Evolutionary conservation across 2,797 vertebrate species (phyloP).

Genomic region (Manis pentadactyla): DNA sequence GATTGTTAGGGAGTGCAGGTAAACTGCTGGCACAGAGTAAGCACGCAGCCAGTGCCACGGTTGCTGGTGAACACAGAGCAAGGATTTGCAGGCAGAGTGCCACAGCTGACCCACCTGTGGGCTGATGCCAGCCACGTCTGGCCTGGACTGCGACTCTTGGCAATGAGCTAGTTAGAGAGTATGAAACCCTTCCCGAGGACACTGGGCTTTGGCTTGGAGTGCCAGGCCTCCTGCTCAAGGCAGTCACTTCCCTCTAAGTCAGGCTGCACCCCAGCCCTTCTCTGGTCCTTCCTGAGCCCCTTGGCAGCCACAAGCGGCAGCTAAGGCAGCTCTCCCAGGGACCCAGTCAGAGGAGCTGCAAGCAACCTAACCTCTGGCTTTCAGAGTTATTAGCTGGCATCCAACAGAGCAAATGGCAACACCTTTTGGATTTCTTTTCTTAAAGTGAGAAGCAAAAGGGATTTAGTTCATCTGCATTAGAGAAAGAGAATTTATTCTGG

Average conservation of each 20-base stretch:
- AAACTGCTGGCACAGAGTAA: neutral
- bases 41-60: neutral
- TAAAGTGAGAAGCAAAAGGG: neutral
- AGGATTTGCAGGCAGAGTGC: neutral
- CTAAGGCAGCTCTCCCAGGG: neutral
- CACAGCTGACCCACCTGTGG: neutral
- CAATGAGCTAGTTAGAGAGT: neutral
- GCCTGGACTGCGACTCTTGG: neutral
- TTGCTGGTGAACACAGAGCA: neutral
- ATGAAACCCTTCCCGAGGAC: neutral
- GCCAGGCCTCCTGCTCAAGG: neutral
- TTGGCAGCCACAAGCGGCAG: neutral
- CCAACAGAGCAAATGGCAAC: constrained; percentile 36
- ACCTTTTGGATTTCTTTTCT: constrained; percentile 19
- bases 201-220: neutral
- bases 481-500: constrained; percentile 25
- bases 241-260: neutral
- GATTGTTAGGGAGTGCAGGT: neutral
- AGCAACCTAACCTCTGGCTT: neutral
- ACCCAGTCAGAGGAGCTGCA: neutral
- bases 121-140: neutral
- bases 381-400: constrained; percentile 15
- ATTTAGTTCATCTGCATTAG: constrained; percentile 64
- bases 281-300: neutral
- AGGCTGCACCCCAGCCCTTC: neutral